Conservation (phyloP, 2,113 vertebrate genomes). For the Mustelus asterias region DNA sequence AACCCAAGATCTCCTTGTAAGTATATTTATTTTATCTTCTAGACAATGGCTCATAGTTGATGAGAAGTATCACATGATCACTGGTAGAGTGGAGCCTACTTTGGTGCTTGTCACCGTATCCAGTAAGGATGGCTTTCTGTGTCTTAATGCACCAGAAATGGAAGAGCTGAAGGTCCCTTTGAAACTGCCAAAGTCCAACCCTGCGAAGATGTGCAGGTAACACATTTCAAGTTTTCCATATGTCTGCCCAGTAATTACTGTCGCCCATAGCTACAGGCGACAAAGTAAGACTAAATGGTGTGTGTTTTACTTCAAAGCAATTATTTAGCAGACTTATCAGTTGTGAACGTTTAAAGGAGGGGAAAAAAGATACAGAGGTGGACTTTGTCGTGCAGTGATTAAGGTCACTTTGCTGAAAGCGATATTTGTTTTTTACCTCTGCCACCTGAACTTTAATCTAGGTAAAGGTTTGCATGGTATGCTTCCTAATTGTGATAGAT, state of each 20-base stretch:
- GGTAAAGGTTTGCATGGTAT: background rate
- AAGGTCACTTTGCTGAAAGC: background rate
- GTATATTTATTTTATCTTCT: background rate
- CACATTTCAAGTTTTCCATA: background rate
- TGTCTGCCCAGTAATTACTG: background rate
- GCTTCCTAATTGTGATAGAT: background rate
- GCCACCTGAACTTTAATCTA: background rate
- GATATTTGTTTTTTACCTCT: background rate
- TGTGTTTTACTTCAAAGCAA: background rate
- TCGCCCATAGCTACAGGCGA: background rate
- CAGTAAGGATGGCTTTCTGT: conserved; percentile 48
- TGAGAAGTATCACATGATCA: conserved; percentile 77
- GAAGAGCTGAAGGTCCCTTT: conserved; percentile 60
- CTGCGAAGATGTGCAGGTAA: conserved; percentile 57
- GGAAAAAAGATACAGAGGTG: background rate
- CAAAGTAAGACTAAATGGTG: background rate
- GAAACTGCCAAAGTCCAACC: conserved; percentile 52
- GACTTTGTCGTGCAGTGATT: background rate
- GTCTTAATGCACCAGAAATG: conserved; percentile 66
- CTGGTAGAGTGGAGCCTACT: conserved; percentile 77
- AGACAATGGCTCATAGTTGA: conserved; percentile 84
- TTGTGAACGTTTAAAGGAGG: background rate
- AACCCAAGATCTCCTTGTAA: background rate
- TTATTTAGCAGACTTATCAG: background rate
- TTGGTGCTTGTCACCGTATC: conserved; percentile 68